Evolutionary conservation across 1,140 invertebrate species (phyloP), one percentile per base, ranked within the genome.

Genomic region (Harlomillsia oculata): DNA sequence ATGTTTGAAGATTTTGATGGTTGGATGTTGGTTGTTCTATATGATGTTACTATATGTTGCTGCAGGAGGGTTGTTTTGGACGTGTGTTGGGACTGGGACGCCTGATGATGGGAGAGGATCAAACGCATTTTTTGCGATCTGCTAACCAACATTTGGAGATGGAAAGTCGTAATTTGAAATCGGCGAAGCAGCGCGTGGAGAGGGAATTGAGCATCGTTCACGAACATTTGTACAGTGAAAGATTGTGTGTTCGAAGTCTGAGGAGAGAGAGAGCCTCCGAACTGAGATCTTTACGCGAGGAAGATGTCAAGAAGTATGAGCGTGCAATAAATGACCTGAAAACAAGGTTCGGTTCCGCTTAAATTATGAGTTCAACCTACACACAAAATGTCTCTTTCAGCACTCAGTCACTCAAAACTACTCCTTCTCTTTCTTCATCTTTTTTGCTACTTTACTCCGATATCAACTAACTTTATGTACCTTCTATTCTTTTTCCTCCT

Each of bases 251-350:
- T 11, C 39, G 34, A 44, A 52, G 34, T 16, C 36, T 59, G 46
- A 60, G 30, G 20, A 53, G 32, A 29, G 30, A 48, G 29, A 37
- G 45, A 34, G 39, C 21, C 3, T 28, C 11, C 2, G 56, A 53
- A 32, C 20, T 59, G 34, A 59, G 39, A 41, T 13, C 32, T n/a
- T 20, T 53, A 13, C 16, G 56, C 25, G 51, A 59, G 26, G 40
- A 59, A 21, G 50, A 60, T 16, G 37, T 50, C 5, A 53, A 60
- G 23, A 60, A 60, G 21, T 60, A 46, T 36, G 52, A 60, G 29
- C 9, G 6, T 23, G 58, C 52, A 11, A 50, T 60, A 32, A 54
- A 55, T 34, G 51, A 54, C 25, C 30, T 60, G 25, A 54, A 55
- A 60, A 26, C 45, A 23, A 49, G 58, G 58, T 60, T 25, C 4